Percentiles rank a stretch among this genome's conserved stretches.
phyloP scores from a whole-genome alignment of 2,888 invertebrate genomes.

The Rhagium mordax region DNA sequence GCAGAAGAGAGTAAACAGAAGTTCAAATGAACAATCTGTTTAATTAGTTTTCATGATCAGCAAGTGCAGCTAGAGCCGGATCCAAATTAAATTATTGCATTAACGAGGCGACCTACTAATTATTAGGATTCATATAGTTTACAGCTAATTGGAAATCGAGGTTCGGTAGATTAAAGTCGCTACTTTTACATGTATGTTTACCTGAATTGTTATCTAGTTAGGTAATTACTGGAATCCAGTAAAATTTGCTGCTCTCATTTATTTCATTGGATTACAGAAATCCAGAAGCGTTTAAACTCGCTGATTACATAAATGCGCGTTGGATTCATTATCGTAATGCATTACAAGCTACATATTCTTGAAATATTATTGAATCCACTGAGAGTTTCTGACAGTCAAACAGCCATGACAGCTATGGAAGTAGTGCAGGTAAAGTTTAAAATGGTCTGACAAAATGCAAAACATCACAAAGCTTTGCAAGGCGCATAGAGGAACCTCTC shows the following conservation, averaged over 20 bases:
- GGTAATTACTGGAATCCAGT: neutral
- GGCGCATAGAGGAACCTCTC: no score
- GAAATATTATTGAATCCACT: no score
- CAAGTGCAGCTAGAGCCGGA: slow-evolving; percentile 33
- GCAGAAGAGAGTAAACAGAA: slow-evolving; percentile 29
- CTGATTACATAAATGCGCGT: neutral
- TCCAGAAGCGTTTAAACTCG: neutral
- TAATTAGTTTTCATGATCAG: slow-evolving; percentile 51
- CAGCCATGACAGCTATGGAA: no score
- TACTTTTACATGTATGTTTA: slow-evolving; percentile 14
- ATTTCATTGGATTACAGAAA: neutral
- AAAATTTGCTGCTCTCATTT: neutral
- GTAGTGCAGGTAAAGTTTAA: no score
- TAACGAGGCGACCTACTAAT: slow-evolving; percentile 34
- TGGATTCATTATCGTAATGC: no score
- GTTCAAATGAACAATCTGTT: slow-evolving; percentile 48
- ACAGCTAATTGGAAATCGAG: slow-evolving; percentile 49
- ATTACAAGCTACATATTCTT: no score
- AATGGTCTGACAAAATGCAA: no score
- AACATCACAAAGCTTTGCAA: no score
- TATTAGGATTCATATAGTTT: slow-evolving; percentile 38
- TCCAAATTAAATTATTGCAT: slow-evolving; percentile 51
- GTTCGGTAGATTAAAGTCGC: slow-evolving; percentile 4
- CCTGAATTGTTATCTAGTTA: neutral
- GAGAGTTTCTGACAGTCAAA: no score